Evolutionary conservation across 2,888 invertebrate species (phyloP).

Genomic region (Elysia crispata): DNA sequence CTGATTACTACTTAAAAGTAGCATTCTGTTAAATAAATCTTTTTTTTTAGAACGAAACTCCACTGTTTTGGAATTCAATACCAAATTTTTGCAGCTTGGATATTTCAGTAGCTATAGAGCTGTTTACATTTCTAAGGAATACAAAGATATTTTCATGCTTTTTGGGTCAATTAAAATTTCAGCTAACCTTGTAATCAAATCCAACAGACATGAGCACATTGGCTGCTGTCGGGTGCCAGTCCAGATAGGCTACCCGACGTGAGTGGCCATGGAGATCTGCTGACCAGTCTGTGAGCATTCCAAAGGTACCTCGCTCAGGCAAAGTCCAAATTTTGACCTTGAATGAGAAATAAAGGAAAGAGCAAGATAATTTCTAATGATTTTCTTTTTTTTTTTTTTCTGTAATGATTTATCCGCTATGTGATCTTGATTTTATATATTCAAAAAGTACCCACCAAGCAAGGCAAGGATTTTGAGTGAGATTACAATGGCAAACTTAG

Average conservation of each 20-base stretch:
- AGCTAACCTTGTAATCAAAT: slow-evolving; percentile 77
- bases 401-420: too few species aligned
- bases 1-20: too few species aligned
- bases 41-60: too few species aligned
- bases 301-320: slow-evolving; percentile 91
- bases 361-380: not conserved
- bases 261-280: slow-evolving; percentile 95
- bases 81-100: too few species aligned
- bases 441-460: not conserved
- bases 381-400: not conserved
- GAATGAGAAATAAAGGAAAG: slow-evolving; percentile 13
- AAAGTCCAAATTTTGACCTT: slow-evolving; percentile 95
- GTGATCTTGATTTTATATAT: too few species aligned
- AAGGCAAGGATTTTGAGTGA: too few species aligned
- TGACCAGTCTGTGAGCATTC: slow-evolving; percentile 92
- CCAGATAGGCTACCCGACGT: slow-evolving; percentile 91
- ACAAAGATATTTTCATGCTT: not conserved
- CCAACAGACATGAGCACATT: slow-evolving; percentile 95
- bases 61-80: too few species aligned
- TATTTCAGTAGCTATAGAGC: too few species aligned
- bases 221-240: slow-evolving; percentile 98
- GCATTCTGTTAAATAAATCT: too few species aligned
- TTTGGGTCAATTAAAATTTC: slow-evolving; percentile 1
- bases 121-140: not conserved
- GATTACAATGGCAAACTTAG: too few species aligned